Evolutionary conservation across 2,797 vertebrate genomes (phyloP).

Genomic region (Darevskia mixta): DNA sequence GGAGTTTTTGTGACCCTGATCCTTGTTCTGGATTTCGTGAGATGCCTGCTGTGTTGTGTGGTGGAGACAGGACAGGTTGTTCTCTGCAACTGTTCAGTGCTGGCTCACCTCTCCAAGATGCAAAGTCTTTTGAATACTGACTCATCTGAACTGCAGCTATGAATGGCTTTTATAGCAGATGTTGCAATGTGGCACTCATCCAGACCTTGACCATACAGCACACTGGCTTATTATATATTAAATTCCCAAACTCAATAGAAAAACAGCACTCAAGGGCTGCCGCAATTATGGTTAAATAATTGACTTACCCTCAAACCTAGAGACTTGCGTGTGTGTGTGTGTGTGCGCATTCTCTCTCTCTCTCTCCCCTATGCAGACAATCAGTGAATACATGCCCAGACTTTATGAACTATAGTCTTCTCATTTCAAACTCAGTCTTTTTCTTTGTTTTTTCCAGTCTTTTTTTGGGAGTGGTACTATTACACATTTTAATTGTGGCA

Average conservation of each 20-base stretch:
- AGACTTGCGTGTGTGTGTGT: no score
- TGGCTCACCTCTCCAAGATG: conserved; percentile 14
- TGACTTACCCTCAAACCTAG: neutral
- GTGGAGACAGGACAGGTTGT: neutral
- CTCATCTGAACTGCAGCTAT: neutral
- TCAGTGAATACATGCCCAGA: neutral
- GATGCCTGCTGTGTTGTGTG: neutral
- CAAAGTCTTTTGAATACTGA: conserved; percentile 12
- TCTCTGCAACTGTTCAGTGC: conserved; percentile 7
- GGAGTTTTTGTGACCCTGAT: neutral
- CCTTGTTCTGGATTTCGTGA: neutral
- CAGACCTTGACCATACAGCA: neutral
- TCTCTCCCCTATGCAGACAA: neutral
- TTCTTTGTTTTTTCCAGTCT: no score
- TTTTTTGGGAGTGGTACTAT: no score
- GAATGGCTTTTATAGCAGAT: conserved; percentile 21
- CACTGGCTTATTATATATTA: neutral
- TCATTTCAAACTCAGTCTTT: neutral
- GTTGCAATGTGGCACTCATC: neutral
- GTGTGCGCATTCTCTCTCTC: no score
- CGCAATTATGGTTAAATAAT: conserved; percentile 3
- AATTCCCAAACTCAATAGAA: neutral
- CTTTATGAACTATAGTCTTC: neutral
- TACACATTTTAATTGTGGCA: no score
- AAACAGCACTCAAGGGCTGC: neutral